Evolutionary conservation across 2,888 invertebrate genomes (phyloP), one percentile per base, ranked within the genome.

Genomic region (Pasiphila rectangulata): DNA sequence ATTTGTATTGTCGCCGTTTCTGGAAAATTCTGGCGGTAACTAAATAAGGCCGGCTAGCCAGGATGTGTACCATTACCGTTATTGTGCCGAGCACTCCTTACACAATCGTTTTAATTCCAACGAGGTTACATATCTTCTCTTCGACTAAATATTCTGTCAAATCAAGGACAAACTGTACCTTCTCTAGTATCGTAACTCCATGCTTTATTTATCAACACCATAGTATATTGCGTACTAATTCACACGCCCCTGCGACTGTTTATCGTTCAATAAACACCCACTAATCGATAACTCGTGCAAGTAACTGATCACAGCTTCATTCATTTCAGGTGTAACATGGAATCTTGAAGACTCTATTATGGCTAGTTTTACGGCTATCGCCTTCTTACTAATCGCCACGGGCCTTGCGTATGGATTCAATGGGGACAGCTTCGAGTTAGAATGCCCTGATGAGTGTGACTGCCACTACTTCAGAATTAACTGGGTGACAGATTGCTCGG

Each of bases 401-500:
- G 67, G 73, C 10, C 44, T 69, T 23, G 69, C 73, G 7, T 56
- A 70, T 46, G 78, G 77, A 9, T 90, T 91, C 61, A 92, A 92
- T 61, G 92, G 92, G 39, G 93, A 93, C 61, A 85, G 91, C 63
- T 90, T 90, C 56, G 93, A 93, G 63, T 77, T 92, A 64, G 92
- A 93, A 68, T 94, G 94, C 60, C 94, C 94, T 0, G 92, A 92
- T 56, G 93, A 93, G 61, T 94, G 94, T 69, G 93, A 93, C 67
- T 94, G 94, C 66, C 93, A 94, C 83, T 94, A 93, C 78, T 93
- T 93, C 78, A 90, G 93, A 51, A 91, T 93, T 64, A 93, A 94
- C 80, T 94, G 93, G 93, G 93, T 94, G 63, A 93, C 93, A 1
- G 94, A 94, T 67, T 94, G 94, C 64, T 94, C 94, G 0, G 93